phyloP scores from a whole-genome alignment of 2,888 invertebrate species.

The Creontiades dilutus region DNA sequence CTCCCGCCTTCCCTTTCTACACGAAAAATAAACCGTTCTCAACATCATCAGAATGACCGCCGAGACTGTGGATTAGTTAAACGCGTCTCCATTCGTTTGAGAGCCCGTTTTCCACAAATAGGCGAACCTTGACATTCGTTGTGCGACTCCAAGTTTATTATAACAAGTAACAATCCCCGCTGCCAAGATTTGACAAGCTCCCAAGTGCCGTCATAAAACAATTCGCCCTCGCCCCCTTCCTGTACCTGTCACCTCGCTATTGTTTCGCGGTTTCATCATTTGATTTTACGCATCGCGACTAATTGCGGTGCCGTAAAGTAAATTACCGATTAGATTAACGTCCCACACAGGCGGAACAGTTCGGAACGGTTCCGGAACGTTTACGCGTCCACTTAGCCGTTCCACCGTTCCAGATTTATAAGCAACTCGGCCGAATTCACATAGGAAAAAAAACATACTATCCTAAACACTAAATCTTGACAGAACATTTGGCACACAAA shows the following conservation, averaged over 20 bases:
- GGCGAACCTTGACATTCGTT: constrained; percentile 30
- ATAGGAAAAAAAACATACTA: no score
- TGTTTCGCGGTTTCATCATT: no score
- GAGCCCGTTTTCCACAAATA: background rate
- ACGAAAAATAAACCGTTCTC: background rate
- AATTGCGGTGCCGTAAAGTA: no score
- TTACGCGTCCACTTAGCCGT: no score
- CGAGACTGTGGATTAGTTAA: background rate
- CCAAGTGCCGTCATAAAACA: constrained; percentile 3
- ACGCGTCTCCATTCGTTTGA: background rate
- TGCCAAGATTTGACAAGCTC: background rate
- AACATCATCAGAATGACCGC: constrained; percentile 1
- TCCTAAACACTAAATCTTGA: no score
- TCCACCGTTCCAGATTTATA: no score
- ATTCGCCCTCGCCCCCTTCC: background rate
- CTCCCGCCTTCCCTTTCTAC: constrained; percentile 22
- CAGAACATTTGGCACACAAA: no score
- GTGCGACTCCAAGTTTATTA: constrained; percentile 11
- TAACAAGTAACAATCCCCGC: constrained; percentile 1
- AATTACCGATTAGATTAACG: no score
- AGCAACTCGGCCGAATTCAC: no score
- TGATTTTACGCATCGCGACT: no score
- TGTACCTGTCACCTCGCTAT: background rate
- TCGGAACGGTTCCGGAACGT: no score
- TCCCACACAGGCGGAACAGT: no score